Conservation (phyloP, 2,113 vertebrate species). For the Brevimyrus niger region DNA sequence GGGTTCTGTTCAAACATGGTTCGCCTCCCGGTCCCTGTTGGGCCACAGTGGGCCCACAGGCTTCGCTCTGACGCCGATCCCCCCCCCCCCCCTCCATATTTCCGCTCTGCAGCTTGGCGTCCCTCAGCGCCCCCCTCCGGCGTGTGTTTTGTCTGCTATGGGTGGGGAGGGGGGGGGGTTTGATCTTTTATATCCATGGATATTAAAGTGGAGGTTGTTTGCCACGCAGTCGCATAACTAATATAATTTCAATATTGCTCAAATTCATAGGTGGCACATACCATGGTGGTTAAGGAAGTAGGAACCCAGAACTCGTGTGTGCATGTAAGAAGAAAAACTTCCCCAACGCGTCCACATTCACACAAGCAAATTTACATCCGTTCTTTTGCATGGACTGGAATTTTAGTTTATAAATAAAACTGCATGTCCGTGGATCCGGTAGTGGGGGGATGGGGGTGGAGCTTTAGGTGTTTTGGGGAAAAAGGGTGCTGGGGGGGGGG, state of each 20-base stretch:
- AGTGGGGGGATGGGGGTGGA: constrained; percentile 20
- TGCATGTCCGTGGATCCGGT: constrained; percentile 38
- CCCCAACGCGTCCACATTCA: neutral
- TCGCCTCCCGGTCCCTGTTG: neutral
- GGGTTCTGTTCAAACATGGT: neutral
- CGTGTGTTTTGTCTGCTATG: neutral
- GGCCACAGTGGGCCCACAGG: neutral
- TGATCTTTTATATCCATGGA: neutral
- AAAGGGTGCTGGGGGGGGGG: neutral
- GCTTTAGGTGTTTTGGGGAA: neutral
- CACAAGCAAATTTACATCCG: neutral
- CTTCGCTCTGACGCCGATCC: neutral
- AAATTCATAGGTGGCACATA: neutral
- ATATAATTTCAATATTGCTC: neutral
- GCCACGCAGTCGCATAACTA: neutral
- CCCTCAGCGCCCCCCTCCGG: neutral
- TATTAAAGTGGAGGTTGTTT: neutral
- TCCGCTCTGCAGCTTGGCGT: neutral
- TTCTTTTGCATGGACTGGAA: constrained; percentile 43
- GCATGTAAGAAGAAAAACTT: neutral
- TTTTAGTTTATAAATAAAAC: constrained; percentile 58
- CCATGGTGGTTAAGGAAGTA: neutral
- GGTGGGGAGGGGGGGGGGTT: neutral
- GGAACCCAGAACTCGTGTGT: neutral
- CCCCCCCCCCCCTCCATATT: neutral